These are phyloP conservation scores for Nicator chloris DNA, from an alignment of 2,113 vertebrate genomes.

Conservation along the genomic window DNA sequence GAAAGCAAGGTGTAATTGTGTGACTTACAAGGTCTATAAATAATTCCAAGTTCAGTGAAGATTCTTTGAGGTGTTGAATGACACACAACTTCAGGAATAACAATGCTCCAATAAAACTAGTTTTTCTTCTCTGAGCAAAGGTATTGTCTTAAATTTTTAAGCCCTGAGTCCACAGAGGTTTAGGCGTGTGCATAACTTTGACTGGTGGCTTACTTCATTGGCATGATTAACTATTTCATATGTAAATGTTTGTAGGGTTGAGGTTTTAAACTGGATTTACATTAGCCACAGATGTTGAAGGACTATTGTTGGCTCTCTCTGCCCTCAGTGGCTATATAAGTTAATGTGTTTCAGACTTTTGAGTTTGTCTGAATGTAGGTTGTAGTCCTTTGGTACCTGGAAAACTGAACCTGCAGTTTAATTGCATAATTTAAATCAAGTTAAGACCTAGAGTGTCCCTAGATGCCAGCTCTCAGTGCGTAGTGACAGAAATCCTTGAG, in stretches of 20 bases:
- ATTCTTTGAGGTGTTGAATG: background rate
- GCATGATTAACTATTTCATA: background rate
- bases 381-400: background rate
- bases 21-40: background rate
- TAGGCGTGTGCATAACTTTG: background rate
- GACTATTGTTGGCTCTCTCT: background rate
- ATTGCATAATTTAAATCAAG: background rate
- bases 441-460: background rate
- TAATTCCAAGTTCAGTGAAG: background rate
- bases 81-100: background rate
- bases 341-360: background rate
- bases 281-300: background rate
- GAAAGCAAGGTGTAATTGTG: background rate
- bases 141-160: conserved; percentile 3
- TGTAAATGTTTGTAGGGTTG: conserved; percentile 1
- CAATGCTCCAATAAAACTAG: background rate
- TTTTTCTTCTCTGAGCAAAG: background rate
- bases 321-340: background rate
- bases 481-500: background rate
- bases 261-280: background rate
- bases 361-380: background rate
- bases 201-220: background rate
- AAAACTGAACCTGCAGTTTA: background rate
- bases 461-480: background rate
- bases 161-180: background rate